phyloP scores from a whole-genome alignment of 2,888 invertebrate species.

The Melikaiella ostensackeni region DNA sequence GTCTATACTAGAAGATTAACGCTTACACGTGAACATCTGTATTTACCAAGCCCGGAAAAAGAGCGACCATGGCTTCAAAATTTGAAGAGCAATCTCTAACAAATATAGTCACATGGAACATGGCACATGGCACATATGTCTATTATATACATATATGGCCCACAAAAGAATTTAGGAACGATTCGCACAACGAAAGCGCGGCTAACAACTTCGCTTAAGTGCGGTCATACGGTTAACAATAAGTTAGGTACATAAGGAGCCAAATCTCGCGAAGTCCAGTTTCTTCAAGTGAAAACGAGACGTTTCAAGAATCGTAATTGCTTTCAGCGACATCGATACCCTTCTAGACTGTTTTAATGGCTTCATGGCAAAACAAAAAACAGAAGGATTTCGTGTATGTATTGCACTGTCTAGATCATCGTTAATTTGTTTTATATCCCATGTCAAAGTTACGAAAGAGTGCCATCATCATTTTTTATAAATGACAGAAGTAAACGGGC shows the following conservation, averaged over 20 bases:
- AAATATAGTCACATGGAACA: background rate
- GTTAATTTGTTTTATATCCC: background rate
- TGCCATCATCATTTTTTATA: background rate
- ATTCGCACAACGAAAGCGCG: background rate
- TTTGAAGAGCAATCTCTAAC: background rate
- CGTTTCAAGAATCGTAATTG: conserved; percentile 3
- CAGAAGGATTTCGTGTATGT: background rate
- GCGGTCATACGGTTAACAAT: background rate
- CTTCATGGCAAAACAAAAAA: background rate
- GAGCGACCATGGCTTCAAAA: background rate
- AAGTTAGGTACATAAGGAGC: background rate
- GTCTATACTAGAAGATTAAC: background rate
- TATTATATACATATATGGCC: background rate
- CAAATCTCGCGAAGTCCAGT: background rate
- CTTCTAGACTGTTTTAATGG: background rate
- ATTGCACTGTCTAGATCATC: background rate
- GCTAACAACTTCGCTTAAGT: background rate
- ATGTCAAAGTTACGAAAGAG: background rate
- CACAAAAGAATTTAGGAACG: background rate
- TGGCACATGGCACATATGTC: background rate
- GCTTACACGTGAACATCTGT: background rate
- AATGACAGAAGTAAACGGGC: too few relatives aligned
- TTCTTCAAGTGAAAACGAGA: conserved; percentile 7
- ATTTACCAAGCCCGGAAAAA: background rate
- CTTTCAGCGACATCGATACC: background rate